These are phyloP conservation scores for Azemiops feae DNA, from an alignment of 2,113 vertebrate species.

Conservation along the genomic window DNA sequence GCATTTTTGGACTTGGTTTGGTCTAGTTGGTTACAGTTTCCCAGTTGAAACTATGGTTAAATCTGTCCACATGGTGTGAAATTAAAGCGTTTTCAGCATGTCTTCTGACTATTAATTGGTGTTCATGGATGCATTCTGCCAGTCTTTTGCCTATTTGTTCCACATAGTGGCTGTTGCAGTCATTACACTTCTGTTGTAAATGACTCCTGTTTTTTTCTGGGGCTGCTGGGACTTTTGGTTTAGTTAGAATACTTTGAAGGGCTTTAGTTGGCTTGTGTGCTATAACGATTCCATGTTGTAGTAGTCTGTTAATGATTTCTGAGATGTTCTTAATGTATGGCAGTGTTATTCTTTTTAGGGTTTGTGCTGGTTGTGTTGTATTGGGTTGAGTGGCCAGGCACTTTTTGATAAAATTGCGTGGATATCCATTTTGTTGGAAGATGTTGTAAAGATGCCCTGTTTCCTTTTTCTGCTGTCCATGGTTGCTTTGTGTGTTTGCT, in stretches of 20 bases:
- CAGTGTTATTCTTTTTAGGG: not conserved
- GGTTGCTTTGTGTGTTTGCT: not conserved
- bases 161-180: too few relatives aligned
- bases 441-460: not conserved
- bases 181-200: not conserved
- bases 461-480: not conserved
- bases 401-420: not conserved
- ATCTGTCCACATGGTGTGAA: not conserved
- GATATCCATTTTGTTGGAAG: not conserved
- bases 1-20: not conserved
- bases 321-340: not conserved
- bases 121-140: not conserved
- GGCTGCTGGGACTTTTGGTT: not conserved
- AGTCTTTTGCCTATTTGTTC: not conserved
- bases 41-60: not conserved
- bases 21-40: not conserved
- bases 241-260: not conserved
- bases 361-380: not conserved
- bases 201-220: not conserved
- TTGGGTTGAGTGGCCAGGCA: not conserved
- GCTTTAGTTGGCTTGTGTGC: not conserved
- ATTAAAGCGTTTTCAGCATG: not conserved
- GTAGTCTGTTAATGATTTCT: not conserved
- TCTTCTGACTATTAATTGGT: not conserved
- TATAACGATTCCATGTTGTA: not conserved